phyloP scores from a whole-genome alignment of 2,113 vertebrate species.

The Prunella fulvescens region DNA sequence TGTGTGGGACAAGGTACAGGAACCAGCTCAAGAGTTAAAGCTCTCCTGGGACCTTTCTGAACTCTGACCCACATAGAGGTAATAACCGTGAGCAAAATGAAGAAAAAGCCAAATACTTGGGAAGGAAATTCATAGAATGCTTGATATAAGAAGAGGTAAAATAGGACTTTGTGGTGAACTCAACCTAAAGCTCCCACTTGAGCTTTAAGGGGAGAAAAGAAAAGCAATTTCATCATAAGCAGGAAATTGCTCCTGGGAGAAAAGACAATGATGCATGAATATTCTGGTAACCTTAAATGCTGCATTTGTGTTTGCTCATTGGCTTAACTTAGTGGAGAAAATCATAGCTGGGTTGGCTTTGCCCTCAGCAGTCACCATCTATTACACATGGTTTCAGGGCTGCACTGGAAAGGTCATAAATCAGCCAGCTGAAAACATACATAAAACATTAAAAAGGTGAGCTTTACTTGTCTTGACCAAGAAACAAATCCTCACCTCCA shows the following conservation, averaged over 20 bases:
- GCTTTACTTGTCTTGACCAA: background rate
- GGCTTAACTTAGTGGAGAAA: background rate
- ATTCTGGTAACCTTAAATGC: background rate
- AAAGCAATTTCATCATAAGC: background rate
- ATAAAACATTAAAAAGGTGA: background rate
- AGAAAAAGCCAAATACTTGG: background rate
- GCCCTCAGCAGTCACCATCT: background rate
- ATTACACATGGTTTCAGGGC: background rate
- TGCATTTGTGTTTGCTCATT: background rate
- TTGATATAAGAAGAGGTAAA: background rate
- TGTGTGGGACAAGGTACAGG: background rate
- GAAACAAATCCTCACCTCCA: background rate
- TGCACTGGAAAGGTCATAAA: background rate
- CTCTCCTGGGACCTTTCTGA: background rate
- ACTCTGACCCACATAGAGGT: background rate
- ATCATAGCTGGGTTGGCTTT: background rate
- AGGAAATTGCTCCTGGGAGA: conserved; percentile 7
- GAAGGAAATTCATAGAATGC: background rate
- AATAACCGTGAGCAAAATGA: background rate
- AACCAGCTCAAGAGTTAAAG: background rate
- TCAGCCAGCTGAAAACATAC: background rate
- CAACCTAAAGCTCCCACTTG: background rate
- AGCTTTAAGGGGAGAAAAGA: background rate
- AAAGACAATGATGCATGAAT: conserved; percentile 3
- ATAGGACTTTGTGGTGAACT: background rate